phyloP scores from a whole-genome alignment of 2,113 vertebrate genomes.

The Tyrannus savana region DNA sequence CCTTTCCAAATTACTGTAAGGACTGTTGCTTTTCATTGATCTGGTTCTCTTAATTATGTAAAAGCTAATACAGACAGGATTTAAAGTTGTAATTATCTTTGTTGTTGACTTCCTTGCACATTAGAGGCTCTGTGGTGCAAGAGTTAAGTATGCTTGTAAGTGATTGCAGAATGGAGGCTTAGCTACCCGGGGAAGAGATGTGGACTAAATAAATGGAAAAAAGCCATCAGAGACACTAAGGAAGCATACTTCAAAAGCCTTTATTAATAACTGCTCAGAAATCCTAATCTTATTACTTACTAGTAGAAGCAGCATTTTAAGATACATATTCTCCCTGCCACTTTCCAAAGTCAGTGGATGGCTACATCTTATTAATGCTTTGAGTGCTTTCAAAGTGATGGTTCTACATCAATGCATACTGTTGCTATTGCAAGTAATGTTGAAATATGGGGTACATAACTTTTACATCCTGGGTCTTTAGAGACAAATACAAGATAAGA shows the following conservation, averaged over 20 bases:
- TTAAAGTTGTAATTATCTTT: not conserved
- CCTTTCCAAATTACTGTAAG: not conserved
- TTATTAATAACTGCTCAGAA: not conserved
- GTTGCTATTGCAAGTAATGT: not conserved
- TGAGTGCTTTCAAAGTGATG: not conserved
- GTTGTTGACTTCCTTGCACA: not conserved
- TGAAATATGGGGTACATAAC: not conserved
- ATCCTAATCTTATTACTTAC: not conserved
- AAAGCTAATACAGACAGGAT: not conserved
- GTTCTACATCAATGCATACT: not conserved
- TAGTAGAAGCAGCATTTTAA: not conserved
- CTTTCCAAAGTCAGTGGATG: not conserved
- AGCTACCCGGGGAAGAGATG: not conserved
- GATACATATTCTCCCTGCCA: not conserved
- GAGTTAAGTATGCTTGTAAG: not conserved
- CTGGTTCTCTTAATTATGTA: not conserved
- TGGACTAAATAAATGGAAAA: not conserved
- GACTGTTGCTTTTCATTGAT: not conserved
- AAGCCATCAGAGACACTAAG: not conserved
- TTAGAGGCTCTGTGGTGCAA: accelerated
- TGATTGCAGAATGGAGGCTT: not conserved
- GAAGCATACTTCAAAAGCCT: not conserved
- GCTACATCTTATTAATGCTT: not conserved
- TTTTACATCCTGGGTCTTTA: not conserved
- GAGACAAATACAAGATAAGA: not conserved